These are phyloP conservation scores for Ricordea florida DNA, from an alignment of 92 coral and sea anemone genomes.

Conservation along the genomic window DNA sequence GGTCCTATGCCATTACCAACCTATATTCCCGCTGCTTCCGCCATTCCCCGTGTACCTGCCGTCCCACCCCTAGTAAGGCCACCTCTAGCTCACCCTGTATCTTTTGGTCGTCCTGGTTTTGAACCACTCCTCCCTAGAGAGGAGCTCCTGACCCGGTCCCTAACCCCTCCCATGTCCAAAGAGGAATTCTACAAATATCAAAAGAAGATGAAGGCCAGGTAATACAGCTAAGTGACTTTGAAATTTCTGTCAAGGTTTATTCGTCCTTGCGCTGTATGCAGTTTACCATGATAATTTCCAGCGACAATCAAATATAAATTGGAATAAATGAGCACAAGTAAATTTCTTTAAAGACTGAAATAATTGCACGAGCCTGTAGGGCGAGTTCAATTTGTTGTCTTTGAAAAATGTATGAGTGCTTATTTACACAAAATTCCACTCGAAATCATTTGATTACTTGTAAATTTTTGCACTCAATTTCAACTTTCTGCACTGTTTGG, in stretches of 20 bases:
- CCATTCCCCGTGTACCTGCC: slow-evolving; percentile 43
- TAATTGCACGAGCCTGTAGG: too few relatives aligned
- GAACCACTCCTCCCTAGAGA: slow-evolving; percentile 37
- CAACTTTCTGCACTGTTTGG: too few relatives aligned
- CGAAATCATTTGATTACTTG: too few relatives aligned
- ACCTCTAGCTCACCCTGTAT: slow-evolving; percentile 45
- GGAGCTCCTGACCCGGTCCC: slow-evolving; percentile 5
- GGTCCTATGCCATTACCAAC: slow-evolving; percentile 52
- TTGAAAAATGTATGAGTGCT: too few relatives aligned
- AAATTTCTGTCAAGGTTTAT: background rate
- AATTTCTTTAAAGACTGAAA: too few relatives aligned
- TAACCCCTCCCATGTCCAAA: slow-evolving; percentile 80
- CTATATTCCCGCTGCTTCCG: slow-evolving; percentile 32
- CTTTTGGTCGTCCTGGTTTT: slow-evolving; percentile 41
- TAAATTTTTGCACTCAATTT: too few relatives aligned
- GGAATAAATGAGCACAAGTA: too few relatives aligned
- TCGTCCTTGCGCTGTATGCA: too few relatives aligned
- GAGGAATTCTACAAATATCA: slow-evolving; percentile 80
- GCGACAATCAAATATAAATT: too few relatives aligned
- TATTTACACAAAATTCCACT: too few relatives aligned
- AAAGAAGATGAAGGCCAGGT: slow-evolving; percentile 51
- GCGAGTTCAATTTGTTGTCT: too few relatives aligned
- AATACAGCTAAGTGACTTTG: background rate
- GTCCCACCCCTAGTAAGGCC: slow-evolving; percentile 38
- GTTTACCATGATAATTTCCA: too few relatives aligned